Evolutionary conservation across 23 tunicate genomes (phyloP), one percentile per base, ranked within the genome.

Genomic region (Phallusia fumigata): DNA sequence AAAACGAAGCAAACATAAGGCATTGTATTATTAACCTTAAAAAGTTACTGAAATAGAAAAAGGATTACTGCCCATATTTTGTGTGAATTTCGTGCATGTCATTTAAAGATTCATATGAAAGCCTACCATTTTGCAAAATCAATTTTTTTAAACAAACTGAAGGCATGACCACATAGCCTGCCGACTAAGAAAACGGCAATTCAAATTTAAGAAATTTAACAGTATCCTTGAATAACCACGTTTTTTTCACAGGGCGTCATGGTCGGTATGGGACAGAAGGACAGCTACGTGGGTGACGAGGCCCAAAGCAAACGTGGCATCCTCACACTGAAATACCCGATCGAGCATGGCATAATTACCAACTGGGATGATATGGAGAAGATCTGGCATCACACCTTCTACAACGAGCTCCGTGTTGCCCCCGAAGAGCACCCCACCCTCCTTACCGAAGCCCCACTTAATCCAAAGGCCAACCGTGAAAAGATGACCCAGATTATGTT

Each of bases 401-500:
- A 90, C 89, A 90, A 90, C 52, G 95, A 90, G 86, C 89, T 90
- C 82, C 86, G 95, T 18, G 96, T 91, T 10, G 94, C 94, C 32
- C 94, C 94, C 3, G 94, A 89, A 80, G 94, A 89, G 80, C 94
- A 89, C 82, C 94, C 94, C 73, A 80, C 80, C 40, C 79, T 89
- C 16, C 88, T 89, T 33, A 89, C 94, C 24, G 94, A 89, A 53
- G 94, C 94, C 33, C 94, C 94, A 19, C 88, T 89, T 40, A 89
- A 89, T 78, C 94, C 94, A 0, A 84, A 84, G 40, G 94, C 86
- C 33, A 85, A 79, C 64, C 88, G 88, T 35, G 88, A 92, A 51
- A 92, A 92, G 64, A 92, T 92, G 97, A 92, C 97, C 47, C 97
- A 92, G 36, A 92, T 92, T 72, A 92, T 92, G 97, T 92, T 92